Evolutionary conservation across 2,113 vertebrate species (phyloP), one percentile per base, ranked within the genome.

Genomic region (Tylochromis polylepis): DNA sequence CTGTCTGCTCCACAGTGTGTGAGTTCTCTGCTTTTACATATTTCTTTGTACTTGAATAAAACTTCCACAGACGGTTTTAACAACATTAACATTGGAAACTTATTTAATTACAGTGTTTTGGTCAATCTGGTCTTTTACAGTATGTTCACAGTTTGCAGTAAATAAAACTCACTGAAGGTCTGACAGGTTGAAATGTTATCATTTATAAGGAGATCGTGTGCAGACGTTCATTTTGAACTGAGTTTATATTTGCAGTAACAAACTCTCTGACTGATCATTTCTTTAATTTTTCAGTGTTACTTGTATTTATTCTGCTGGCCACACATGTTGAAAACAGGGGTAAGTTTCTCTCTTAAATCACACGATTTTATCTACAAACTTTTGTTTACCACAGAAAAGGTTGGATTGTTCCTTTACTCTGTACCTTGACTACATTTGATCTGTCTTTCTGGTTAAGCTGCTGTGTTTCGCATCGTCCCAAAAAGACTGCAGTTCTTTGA

Each of bases 371-470:
- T n/a, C 59, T 0, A 20, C 0, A 34, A 4, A 34, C 8, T 0
- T 62, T 62, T 5, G 56, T 15, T 58, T 58, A 58, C 2, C 0
- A 8, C 24, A 58, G 0, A 58, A 58, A 58, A 11, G 4, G 38
- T 3, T 1, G 0, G 14, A 57, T 57, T 2, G 0, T 57, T 3
- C 22, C 0, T 27, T 57, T 8, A 58, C 22, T 14, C 22, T 58
- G 0, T 0, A 27, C 56, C 0, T 0, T 57, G 15, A 57, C 12
- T 8, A 0, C 1, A 3, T 58, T 58, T 59, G 0, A 31, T 65
- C 0, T 16, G 4, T 43, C 1, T 43, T 70, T 70, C 65, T 43
- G 38, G n/a, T 6, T 55, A 70, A 77, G 56, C 22, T 31, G 55
- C 80, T 41, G n/a, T 0, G 2, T 55, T 83, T 12, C 18, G 6